phyloP scores from a whole-genome alignment of 1,140 invertebrate genomes.

The Cydia pomonella region DNA sequence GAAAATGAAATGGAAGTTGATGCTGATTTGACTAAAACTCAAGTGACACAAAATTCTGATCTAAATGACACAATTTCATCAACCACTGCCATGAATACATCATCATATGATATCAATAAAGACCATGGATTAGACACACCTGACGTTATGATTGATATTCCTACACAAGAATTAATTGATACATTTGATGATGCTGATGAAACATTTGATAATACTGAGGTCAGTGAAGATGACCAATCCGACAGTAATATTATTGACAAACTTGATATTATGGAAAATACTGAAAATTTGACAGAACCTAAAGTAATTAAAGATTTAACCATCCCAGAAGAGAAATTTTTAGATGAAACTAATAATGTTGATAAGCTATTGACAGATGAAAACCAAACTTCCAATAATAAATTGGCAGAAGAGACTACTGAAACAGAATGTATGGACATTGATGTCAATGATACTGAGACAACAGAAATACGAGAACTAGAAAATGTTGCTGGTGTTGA shows the following conservation, averaged over 20 bases:
- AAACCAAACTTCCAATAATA: background rate
- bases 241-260: background rate
- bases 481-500: background rate
- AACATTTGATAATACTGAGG: conserved; percentile 39
- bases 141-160: conserved; percentile 68
- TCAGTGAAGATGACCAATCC: background rate
- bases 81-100: conserved; percentile 13
- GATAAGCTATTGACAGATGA: background rate
- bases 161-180: conserved; percentile 60
- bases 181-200: conserved; percentile 37
- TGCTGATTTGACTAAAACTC: conserved; percentile 4
- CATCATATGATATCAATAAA: conserved; percentile 31
- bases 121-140: conserved; percentile 60
- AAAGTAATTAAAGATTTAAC: background rate
- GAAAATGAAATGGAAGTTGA: conserved; percentile 7
- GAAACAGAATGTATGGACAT: background rate
- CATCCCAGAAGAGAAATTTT: background rate
- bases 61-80: conserved; percentile 28
- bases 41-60: conserved; percentile 6
- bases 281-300: background rate
- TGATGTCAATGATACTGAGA: background rate
- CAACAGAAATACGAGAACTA: background rate
- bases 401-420: background rate
- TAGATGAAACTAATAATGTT: background rate
- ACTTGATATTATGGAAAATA: background rate